These are phyloP conservation scores for Andrena bucephala DNA, from an alignment of 2,888 invertebrate genomes.

Conservation along the genomic window DNA sequence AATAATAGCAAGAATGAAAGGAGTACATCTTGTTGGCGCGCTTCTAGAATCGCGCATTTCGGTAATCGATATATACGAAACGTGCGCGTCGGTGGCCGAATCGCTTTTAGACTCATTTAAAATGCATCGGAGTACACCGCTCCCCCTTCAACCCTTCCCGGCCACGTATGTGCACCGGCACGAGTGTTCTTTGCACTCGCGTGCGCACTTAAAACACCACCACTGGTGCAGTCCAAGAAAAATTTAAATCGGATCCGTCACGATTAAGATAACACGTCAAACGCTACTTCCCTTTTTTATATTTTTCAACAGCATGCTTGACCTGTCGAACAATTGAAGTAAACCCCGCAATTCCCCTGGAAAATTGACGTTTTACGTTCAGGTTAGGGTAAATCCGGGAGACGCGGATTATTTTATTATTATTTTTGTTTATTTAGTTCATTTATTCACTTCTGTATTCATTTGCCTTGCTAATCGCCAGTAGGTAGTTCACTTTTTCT, in stretches of 20 bases:
- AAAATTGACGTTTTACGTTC: no score
- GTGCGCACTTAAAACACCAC: conserved; percentile 9
- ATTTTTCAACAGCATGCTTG: no score
- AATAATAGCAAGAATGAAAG: conserved; percentile 19
- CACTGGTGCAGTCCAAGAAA: neutral
- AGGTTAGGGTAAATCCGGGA: no score
- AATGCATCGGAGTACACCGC: conserved; percentile 59
- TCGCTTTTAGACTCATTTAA: conserved; percentile 68
- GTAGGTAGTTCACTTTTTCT: no score
- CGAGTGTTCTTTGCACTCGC: conserved; percentile 29
- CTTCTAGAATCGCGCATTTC: conserved; percentile 63
- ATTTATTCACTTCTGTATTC: no score
- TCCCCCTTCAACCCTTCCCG: conserved; percentile 30
- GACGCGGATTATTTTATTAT: no score
- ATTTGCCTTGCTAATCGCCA: no score
- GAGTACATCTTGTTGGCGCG: conserved; percentile 55
- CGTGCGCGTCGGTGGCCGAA: conserved; percentile 57
- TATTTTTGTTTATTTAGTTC: no score
- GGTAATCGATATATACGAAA: conserved; percentile 67
- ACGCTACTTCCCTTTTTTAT: neutral
- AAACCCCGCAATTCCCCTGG: no score
- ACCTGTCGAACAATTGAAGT: no score
- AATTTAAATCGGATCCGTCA: neutral
- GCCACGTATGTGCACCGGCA: conserved; percentile 30
- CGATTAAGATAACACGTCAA: neutral